Conservation (phyloP, 2,113 vertebrate species). For the Aythya baeri region DNA sequence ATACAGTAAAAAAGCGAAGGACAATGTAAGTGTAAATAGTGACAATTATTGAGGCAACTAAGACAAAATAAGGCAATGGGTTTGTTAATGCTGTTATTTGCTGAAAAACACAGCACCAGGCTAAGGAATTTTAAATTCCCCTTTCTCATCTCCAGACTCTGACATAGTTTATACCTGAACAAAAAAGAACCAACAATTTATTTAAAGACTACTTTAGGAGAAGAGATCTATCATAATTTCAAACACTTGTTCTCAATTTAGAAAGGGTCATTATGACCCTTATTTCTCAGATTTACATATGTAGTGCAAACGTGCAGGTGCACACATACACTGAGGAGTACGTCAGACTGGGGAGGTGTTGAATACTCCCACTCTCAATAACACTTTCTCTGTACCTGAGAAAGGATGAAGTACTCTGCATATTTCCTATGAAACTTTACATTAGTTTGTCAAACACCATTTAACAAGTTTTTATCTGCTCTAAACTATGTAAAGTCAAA, state of each 20-base stretch:
- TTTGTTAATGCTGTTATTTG: background rate
- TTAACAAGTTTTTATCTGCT: background rate
- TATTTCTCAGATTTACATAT: background rate
- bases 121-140: background rate
- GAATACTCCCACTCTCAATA: background rate
- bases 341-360: background rate
- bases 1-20: background rate
- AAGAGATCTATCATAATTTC: background rate
- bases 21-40: background rate
- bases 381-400: accelerated
- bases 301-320: background rate
- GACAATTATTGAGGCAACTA: background rate
- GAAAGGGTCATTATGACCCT: background rate
- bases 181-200: background rate
- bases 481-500: background rate
- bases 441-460: background rate
- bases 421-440: background rate
- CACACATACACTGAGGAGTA: background rate
- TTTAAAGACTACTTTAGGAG: background rate
- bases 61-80: background rate
- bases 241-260: background rate
- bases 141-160: background rate
- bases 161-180: background rate
- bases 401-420: background rate
- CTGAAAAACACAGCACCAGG: background rate